Conservation (phyloP, 2,888 invertebrate genomes). For the Andrena camellia region DNA sequence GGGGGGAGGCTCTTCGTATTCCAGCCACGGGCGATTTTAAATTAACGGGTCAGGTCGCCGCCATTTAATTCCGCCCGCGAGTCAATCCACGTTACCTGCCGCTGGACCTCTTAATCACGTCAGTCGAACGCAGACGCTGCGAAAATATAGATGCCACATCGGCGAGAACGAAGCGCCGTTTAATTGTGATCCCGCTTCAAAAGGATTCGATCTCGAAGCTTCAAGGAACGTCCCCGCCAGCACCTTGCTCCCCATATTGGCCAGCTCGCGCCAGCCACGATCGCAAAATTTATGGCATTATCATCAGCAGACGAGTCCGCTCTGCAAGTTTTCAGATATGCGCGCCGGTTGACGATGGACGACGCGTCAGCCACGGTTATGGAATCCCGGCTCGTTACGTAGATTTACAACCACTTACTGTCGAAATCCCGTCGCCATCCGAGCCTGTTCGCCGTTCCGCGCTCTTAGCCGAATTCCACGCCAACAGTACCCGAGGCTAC, state of each 20-base stretch:
- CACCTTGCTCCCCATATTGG: background rate
- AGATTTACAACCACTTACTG: slow-evolving; percentile 7
- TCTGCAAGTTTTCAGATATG: slow-evolving; percentile 2
- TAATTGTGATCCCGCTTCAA: background rate
- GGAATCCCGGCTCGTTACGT: background rate
- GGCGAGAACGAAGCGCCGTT: background rate
- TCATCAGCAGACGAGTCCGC: background rate
- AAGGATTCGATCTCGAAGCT: background rate
- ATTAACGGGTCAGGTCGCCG: slow-evolving; percentile 12
- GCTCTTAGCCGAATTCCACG: background rate
- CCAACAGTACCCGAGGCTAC: background rate
- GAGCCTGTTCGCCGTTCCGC: background rate
- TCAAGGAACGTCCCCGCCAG: background rate
- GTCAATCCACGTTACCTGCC: background rate
- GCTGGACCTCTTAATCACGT: slow-evolving; percentile 13
- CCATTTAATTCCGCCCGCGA: background rate
- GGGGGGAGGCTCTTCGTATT: background rate
- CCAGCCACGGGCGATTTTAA: background rate
- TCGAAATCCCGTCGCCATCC: background rate
- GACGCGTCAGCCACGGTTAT: background rate
- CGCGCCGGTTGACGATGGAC: background rate
- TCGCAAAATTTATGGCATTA: background rate
- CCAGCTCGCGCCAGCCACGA: background rate
- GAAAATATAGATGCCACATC: background rate
- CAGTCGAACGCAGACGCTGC: background rate